phyloP scores from a whole-genome alignment of 2,888 invertebrate genomes.

The Rhimphoctona megacephalus region DNA sequence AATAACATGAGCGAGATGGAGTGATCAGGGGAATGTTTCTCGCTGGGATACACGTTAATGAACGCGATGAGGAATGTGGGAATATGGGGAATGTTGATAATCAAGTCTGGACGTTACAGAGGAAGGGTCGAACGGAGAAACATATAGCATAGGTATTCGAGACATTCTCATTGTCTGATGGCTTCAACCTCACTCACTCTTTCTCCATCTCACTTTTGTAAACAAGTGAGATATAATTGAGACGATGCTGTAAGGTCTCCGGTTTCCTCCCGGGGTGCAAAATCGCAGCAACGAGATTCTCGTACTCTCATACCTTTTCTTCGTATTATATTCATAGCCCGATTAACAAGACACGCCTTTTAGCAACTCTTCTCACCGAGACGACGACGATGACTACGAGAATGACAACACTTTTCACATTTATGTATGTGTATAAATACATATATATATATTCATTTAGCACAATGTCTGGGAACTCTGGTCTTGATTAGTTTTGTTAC shows the following conservation, averaged over 20 bases:
- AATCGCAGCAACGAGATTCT: conserved; percentile 23
- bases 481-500: conserved; percentile 68
- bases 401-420: conserved; percentile 47
- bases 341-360: conserved; percentile 64
- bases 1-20: not conserved
- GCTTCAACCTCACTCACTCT: conserved; percentile 18
- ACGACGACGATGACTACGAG: conserved; percentile 30
- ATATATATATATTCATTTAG: conserved; percentile 50
- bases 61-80: conserved; percentile 65
- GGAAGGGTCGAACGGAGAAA: conserved; percentile 28
- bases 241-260: conserved; percentile 55
- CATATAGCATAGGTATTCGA: conserved; percentile 53
- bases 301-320: conserved; percentile 43
- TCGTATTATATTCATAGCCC: conserved; percentile 34
- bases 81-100: conserved; percentile 66
- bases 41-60: conserved; percentile 60
- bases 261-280: not conserved
- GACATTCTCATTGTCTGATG: conserved; percentile 53
- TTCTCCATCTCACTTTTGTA: conserved; percentile 32
- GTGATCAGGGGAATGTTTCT: conserved; percentile 15
- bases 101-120: conserved; percentile 59
- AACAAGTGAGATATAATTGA: conserved; percentile 65
- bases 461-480: conserved; percentile 9
- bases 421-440: conserved; percentile 3
- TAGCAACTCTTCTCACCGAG: conserved; percentile 25